These are phyloP conservation scores for Sinosuthora webbiana DNA, from an alignment of 2,113 vertebrate species.

Conservation along the genomic window DNA sequence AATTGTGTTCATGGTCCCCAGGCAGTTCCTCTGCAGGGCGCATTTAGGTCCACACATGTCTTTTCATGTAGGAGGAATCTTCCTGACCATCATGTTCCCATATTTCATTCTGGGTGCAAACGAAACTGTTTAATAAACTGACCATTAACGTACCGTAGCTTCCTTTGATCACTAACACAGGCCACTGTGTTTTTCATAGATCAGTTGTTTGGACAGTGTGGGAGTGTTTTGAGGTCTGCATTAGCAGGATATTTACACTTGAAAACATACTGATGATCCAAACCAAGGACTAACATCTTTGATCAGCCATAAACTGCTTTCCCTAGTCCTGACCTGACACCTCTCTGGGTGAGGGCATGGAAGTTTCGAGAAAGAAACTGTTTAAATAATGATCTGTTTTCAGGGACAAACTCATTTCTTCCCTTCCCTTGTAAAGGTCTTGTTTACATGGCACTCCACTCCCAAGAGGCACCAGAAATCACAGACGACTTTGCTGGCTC, in stretches of 20 bases:
- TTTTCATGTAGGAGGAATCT: conserved; percentile 10
- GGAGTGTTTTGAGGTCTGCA: conserved; percentile 45
- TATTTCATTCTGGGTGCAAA: conserved; percentile 48
- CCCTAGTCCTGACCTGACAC: conserved; percentile 53
- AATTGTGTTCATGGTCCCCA: background rate
- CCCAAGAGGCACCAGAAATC: background rate
- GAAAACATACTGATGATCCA: conserved; percentile 47
- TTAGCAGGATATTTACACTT: conserved; percentile 70
- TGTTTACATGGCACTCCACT: background rate
- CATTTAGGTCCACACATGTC: background rate
- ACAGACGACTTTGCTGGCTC: background rate
- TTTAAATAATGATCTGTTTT: conserved; percentile 38
- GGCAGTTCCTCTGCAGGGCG: background rate
- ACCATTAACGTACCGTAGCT: conserved; percentile 37
- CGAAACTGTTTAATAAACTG: conserved; percentile 48
- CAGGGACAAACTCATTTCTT: conserved; percentile 15
- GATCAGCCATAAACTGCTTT: conserved; percentile 44
- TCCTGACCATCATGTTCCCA: background rate
- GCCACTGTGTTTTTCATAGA: conserved; percentile 55
- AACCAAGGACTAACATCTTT: conserved; percentile 47
- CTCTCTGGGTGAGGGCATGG: conserved; percentile 12
- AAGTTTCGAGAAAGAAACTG: background rate
- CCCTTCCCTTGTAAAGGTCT: background rate
- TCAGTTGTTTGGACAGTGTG: conserved; percentile 59
- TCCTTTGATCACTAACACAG: conserved; percentile 63